Conservation (phyloP, 2,113 vertebrate species). For the Otocyon megalotis region DNA sequence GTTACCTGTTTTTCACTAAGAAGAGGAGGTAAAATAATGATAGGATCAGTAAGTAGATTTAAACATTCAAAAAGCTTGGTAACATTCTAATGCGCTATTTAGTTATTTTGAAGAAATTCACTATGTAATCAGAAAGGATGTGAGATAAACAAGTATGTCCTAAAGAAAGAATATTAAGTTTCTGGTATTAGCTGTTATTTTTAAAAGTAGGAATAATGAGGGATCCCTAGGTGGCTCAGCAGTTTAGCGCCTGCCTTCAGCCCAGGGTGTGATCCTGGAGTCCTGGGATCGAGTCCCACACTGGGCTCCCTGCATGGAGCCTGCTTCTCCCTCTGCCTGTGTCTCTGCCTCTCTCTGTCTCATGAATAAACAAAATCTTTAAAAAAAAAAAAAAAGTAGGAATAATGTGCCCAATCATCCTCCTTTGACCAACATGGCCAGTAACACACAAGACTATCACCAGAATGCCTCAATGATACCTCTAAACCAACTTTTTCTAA, state of each 20-base stretch:
- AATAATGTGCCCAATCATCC: background rate
- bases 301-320: no score
- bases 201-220: background rate
- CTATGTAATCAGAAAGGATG: background rate
- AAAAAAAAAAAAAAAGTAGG: background rate
- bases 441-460: background rate
- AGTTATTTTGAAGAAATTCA: background rate
- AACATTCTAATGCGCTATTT: background rate
- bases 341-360: no score
- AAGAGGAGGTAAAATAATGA: background rate
- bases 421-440: background rate
- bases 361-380: no score
- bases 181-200: background rate
- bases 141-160: background rate
- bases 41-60: background rate
- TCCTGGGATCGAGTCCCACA: no score
- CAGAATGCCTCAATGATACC: background rate
- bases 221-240: no score
- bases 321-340: no score
- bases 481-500: background rate
- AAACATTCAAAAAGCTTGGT: constrained; percentile 26
- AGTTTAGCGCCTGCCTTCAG: no score
- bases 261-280: no score
- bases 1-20: background rate
- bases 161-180: background rate